A percentile compares a stretch with the other conserved stretches of the same genome.
These are phyloP conservation scores for Anneissia japonica DNA, from an alignment of 35 echinoderm and acorn worm species.

Conservation along the genomic window DNA sequence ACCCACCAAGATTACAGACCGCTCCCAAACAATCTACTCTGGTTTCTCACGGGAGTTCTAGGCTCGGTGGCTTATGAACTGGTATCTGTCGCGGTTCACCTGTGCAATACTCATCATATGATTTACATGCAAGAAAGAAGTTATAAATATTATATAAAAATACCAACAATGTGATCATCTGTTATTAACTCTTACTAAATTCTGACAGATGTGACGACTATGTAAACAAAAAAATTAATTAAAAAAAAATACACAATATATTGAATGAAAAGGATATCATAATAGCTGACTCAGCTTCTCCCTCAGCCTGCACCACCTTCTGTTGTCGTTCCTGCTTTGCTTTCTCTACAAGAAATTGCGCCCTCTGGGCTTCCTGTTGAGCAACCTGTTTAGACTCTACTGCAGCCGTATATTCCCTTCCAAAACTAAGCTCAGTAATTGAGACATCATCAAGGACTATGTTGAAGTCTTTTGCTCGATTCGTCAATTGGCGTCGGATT, in stretches of 20 bases:
- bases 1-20: slow-evolving; percentile 99
- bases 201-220: too few species aligned
- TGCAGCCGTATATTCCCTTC: slow-evolving; percentile 88
- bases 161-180: too few species aligned
- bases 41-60: slow-evolving; percentile 69
- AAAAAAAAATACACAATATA: too few species aligned
- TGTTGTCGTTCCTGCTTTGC: slow-evolving; percentile 79
- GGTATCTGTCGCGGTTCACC: neutral
- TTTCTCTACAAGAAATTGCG: slow-evolving; percentile 83
- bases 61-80: slow-evolving; percentile 13
- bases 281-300: slow-evolving; percentile 69
- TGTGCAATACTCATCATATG: neutral
- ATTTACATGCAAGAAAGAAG: neutral
- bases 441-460: slow-evolving; percentile 92
- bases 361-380: slow-evolving; percentile 94
- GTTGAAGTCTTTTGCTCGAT: slow-evolving; percentile 85
- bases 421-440: slow-evolving; percentile 97
- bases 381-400: slow-evolving; percentile 94
- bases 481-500: slow-evolving; percentile 75
- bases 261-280: slow-evolving; percentile 88
- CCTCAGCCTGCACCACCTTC: slow-evolving; percentile 93
- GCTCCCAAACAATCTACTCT: slow-evolving; percentile 51
- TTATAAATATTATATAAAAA: too few species aligned
- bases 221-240: too few species aligned
- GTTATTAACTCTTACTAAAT: too few species aligned